A percentile compares a stretch with the other conserved stretches of the same genome.
phyloP scores from a whole-genome alignment of 1,140 invertebrate genomes.

The Trachymyrmex cornetzi region DNA sequence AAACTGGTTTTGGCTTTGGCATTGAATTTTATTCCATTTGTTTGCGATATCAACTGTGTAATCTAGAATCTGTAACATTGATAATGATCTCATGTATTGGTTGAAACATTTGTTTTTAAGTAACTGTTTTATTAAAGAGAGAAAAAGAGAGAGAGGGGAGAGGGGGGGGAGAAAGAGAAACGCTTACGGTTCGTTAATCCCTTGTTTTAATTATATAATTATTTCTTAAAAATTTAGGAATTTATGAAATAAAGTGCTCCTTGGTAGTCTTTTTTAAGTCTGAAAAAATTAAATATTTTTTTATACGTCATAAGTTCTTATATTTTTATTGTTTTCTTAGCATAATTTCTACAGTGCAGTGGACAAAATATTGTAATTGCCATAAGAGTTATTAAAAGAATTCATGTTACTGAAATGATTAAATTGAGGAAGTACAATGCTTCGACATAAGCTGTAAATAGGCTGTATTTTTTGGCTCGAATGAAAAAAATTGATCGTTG shows the following conservation, averaged over 20 bases:
- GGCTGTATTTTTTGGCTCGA: constrained; percentile 41
- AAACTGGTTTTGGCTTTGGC: no score
- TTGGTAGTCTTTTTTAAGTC: not conserved
- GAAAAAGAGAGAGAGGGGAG: no score
- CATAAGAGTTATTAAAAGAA: constrained; percentile 45
- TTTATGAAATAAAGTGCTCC: not conserved
- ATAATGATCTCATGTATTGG: no score
- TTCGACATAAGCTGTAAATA: constrained; percentile 60
- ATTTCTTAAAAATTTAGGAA: not conserved
- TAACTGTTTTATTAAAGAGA: no score
- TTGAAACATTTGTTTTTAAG: no score
- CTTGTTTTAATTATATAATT: not conserved
- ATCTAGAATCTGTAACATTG: no score
- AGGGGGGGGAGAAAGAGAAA: no score
- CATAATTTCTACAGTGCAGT: constrained; percentile 8
- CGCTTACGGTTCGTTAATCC: no score
- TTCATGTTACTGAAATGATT: constrained; percentile 44
- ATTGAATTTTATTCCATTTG: no score
- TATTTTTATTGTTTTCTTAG: not conserved
- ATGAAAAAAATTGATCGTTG: constrained; percentile 10
- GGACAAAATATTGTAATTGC: constrained; percentile 49
- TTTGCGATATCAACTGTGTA: no score
- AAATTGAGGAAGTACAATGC: constrained; percentile 51
- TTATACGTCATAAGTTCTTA: not conserved
- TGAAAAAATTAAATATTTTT: constrained; percentile 39